phyloP scores from a whole-genome alignment of 2,888 invertebrate species.

The Phyto melanocephala region DNA sequence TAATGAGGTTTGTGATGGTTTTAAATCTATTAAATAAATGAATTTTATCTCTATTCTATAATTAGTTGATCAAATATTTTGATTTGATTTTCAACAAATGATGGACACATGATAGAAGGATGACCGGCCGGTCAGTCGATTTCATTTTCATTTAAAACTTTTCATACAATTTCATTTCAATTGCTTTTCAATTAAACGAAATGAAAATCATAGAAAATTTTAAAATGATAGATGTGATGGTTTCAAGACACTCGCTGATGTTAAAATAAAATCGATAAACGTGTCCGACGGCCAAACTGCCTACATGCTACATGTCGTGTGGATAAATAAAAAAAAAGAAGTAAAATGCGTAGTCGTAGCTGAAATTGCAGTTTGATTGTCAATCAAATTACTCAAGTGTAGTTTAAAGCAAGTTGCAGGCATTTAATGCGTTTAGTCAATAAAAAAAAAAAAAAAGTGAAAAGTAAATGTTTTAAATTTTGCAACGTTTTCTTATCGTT shows the following conservation, averaged over 20 bases:
- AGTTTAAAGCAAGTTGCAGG: background rate
- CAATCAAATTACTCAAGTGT: background rate
- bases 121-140: background rate
- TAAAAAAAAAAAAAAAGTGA: conserved; percentile 41
- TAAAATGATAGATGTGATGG: conserved; percentile 50
- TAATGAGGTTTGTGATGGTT: background rate
- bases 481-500: background rate
- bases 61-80: conserved; percentile 49
- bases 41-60: conserved; percentile 37
- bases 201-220: background rate
- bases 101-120: conserved; percentile 27
- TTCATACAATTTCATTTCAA: conserved; percentile 46
- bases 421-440: background rate
- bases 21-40: conserved; percentile 6
- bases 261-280: conserved; percentile 39
- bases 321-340: too few species aligned
- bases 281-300: background rate
- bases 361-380: conserved; percentile 20
- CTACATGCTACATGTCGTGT: background rate
- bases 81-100: conserved; percentile 54
- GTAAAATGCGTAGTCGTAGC: conserved; percentile 48
- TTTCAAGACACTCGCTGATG: conserved; percentile 51
- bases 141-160: conserved; percentile 30
- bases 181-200: conserved; percentile 53
- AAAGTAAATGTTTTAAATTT: conserved; percentile 52